Percentiles rank a stretch among this genome's conserved stretches.
phyloP scores from a whole-genome alignment of 1,140 invertebrate genomes.

The Ostrea edulis region DNA sequence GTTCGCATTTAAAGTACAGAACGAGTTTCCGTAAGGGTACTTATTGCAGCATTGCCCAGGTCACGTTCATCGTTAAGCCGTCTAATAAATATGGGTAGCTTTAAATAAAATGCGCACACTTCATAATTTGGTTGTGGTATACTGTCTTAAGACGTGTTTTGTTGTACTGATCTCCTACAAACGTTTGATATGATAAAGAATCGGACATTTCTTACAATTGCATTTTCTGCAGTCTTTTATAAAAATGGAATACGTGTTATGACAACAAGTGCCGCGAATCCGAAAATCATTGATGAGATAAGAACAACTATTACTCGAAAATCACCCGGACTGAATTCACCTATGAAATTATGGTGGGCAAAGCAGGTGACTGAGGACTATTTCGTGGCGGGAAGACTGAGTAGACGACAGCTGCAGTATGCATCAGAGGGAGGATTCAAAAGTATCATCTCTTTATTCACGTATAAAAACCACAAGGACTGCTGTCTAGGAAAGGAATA shows the following conservation, averaged over 20 bases:
- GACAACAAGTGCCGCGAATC: not conserved
- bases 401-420: constrained; percentile 72
- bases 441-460: constrained; percentile 67
- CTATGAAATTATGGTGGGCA: constrained; percentile 73
- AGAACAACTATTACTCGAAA: not conserved
- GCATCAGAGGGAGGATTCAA: constrained; percentile 70
- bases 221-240: not conserved
- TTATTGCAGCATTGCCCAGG: not conserved
- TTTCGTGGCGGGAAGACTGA: constrained; percentile 69
- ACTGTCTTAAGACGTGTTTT: not conserved
- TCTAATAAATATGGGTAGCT: not conserved
- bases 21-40: not conserved
- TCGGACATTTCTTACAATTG: not conserved
- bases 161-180: not conserved
- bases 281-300: not conserved
- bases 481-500: constrained; percentile 65
- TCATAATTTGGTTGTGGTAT: not conserved
- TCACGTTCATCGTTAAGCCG: not conserved
- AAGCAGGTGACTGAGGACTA: constrained; percentile 73
- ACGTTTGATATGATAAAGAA: not conserved
- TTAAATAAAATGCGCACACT: not conserved
- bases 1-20: not conserved
- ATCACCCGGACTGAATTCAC: constrained; percentile 64
- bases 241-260: constrained; percentile 3
- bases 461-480: constrained; percentile 60